Conservation (phyloP, 2,797 vertebrate species). For the Tenualosa thibaudeaui region DNA sequence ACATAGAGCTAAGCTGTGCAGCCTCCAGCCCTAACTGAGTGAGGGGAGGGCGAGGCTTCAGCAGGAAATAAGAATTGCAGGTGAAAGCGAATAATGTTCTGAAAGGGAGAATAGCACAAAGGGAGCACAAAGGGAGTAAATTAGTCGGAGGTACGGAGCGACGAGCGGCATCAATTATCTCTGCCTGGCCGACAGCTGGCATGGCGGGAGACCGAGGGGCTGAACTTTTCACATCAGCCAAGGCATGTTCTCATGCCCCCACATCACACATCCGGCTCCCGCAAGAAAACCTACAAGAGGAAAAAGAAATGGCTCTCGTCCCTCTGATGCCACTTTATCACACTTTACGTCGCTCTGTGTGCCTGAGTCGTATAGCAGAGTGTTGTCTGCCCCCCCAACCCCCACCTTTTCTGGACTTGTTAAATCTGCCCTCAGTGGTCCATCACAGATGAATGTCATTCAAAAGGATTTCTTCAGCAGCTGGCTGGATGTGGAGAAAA, state of each 20-base stretch:
- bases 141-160: not conserved
- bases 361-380: not conserved
- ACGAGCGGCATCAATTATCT: constrained; percentile 17
- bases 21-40: constrained; percentile 40
- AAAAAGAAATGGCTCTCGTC: not conserved
- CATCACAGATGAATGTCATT: not conserved
- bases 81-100: constrained; percentile 38
- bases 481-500: not conserved
- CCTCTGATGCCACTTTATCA: constrained; percentile 1
- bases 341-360: not conserved
- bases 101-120: constrained; percentile 36
- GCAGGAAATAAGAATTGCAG: constrained; percentile 39
- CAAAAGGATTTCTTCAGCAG: not conserved
- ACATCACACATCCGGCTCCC: not conserved
- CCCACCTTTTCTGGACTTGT: not conserved
- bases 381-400: not conserved
- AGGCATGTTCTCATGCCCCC: not conserved
- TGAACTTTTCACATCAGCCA: constrained; percentile 21
- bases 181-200: not conserved
- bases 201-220: not conserved
- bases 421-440: not conserved
- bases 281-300: not conserved
- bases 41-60: constrained; percentile 53
- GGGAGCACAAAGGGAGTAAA: constrained; percentile 16
- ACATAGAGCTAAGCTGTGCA: not conserved